phyloP scores from a whole-genome alignment of 1,140 invertebrate genomes.

The Drosophila dunni region DNA sequence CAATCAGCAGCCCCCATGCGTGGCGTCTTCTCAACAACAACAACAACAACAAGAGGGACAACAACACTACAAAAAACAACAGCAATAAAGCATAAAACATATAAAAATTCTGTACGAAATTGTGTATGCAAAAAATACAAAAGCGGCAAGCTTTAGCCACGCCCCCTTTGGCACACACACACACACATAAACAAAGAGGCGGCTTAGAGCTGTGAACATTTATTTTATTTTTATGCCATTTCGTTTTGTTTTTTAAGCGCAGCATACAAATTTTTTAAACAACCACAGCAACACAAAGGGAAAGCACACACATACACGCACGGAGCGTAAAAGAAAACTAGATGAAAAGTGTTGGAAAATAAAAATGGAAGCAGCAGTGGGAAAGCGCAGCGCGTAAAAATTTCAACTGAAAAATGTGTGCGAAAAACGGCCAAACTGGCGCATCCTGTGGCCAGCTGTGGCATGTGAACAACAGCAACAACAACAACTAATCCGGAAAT shows the following conservation, averaged over 20 bases:
- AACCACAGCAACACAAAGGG: conserved; percentile 38
- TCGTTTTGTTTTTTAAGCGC: conserved; percentile 50
- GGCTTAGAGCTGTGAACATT: conserved; percentile 45
- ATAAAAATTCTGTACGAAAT: conserved; percentile 21
- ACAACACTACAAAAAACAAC: background rate
- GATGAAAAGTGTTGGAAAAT: conserved; percentile 35
- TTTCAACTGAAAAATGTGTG: conserved; percentile 47
- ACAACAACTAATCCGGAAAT: conserved; percentile 14
- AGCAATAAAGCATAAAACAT: conserved; percentile 40
- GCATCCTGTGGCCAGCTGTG: conserved; percentile 50
- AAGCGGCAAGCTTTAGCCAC: conserved; percentile 32
- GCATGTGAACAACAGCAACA: conserved; percentile 34
- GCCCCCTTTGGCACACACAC: conserved; percentile 28
- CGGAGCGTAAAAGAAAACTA: conserved; percentile 41
- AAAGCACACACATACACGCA: conserved; percentile 15
- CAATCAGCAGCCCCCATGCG: conserved; percentile 70
- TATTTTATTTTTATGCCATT: conserved; percentile 58
- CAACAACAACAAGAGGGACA: background rate
- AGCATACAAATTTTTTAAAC: conserved; percentile 47
- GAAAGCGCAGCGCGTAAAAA: conserved; percentile 42
- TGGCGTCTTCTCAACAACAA: conserved; percentile 39
- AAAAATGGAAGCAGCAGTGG: background rate
- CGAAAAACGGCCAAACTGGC: conserved; percentile 43
- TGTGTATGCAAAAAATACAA: conserved; percentile 26
- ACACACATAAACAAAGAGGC: conserved; percentile 40